Base-by-base conservation (phyloP, 2,797 vertebrate species). In the Phalanger gymnotis region DNA sequence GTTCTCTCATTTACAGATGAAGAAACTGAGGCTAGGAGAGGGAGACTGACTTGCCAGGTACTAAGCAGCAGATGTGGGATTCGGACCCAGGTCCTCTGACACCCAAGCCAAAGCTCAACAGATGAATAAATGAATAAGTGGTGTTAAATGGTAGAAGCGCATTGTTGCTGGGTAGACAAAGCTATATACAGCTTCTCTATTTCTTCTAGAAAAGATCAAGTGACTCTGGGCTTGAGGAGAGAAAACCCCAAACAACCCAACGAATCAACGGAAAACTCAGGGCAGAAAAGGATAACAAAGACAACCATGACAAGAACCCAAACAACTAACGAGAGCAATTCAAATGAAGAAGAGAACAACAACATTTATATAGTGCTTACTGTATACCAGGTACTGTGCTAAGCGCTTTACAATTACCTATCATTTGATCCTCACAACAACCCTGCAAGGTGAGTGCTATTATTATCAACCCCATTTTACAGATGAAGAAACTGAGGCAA, bases 141-240 rank as follows among this genome's bases (percentile, higher is more conserved):
- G 51, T 11, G 40, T 9, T 27, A 53, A 34, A 0, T 1, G 53
- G 28, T 3, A 40, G 27, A 3, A 5, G 28, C 6, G 7, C 0
- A 2, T 5, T 10, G 3, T 27, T 19, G 25, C 14, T 2, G 9
- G 52, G 90, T 55, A 53, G 25, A 66, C 11, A 4, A 47, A 28
- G n/a, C 51, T 14, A 10, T 25, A 81, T 47, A n/a, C n/a, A n/a
- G 73, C 11, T 73, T 40, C 87, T 11, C 61, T 10, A 53, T 56
- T 66, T 57, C 92, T 47, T 90, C 61, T 14, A 25, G 52, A 73
- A 89, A 47, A 52, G 56, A 31, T 12, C 28, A 91, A 73, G 11
- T 47, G 31, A 55, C 6, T 31, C 31, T 87, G 5, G 4, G 2
- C 81, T 27, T 53, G 61, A 27, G 19, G 9, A 14, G 91, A 10